Evolutionary conservation across 2,797 vertebrate genomes (phyloP).

Genomic region (Chanos chanos): DNA sequence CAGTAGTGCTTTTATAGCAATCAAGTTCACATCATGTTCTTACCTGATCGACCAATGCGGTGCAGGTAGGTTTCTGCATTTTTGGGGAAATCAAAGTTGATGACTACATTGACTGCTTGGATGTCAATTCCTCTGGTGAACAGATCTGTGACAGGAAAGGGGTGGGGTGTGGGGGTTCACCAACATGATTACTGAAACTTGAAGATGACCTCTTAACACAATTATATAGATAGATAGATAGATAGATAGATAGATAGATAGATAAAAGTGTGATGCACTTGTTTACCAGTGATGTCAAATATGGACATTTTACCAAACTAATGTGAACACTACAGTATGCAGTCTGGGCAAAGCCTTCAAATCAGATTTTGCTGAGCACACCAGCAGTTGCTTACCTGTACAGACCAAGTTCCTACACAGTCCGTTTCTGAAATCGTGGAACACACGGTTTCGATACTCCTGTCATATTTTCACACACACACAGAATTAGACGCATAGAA

Average conservation of each 20-base stretch:
- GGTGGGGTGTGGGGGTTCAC: no score
- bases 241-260: no score
- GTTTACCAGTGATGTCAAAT: no score
- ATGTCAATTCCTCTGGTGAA: conserved; percentile 84
- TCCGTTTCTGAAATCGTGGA: conserved; percentile 80
- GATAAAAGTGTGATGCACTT: no score
- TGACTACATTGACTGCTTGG: conserved; percentile 81
- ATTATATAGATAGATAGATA: no score
- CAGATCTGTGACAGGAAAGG: conserved; percentile 61
- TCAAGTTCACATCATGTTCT: neutral
- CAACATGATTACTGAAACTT: neutral
- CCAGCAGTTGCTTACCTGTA: conserved; percentile 63
- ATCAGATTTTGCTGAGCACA: neutral
- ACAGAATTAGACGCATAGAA: neutral
- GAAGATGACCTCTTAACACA: no score
- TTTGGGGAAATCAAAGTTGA: conserved; percentile 83
- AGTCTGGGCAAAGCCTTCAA: neutral
- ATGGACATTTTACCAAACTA: no score
- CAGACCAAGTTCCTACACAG: conserved; percentile 79
- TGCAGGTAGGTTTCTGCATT: conserved; percentile 81
- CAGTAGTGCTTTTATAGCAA: no score
- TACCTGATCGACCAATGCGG: conserved; percentile 81
- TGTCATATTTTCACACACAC: conserved; percentile 35
- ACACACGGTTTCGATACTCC: conserved; percentile 80
- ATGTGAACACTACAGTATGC: neutral